Evolutionary conservation across 1,140 invertebrate species (phyloP), one percentile per base, ranked within the genome.

Genomic region (Brachionus koreanus): DNA sequence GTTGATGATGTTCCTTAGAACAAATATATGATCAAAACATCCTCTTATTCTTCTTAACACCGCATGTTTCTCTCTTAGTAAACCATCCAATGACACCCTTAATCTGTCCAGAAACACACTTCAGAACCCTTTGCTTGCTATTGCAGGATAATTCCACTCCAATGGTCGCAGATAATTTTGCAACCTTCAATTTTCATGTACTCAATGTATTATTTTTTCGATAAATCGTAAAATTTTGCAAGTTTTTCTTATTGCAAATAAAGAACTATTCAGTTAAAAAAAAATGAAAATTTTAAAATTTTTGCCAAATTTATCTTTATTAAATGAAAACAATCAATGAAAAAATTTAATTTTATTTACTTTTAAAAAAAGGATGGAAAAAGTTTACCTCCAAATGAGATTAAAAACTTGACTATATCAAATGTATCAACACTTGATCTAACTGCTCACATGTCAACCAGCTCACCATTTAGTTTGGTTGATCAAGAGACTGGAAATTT

Each of bases 351-450:
- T 67, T 37, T 37, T 13, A 33, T 0, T 23, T 63, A 10, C 23
- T 33, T 33, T 33, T 3, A 42, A 6, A 7, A 10, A 74, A 23
- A 74, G 69, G 39, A 74, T 74, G 69, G 69, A 13, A 43, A 9
- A 12, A 74, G 69, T 23, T 12, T 74, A 5, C 69, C 69, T 13
- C 6, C 16, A 74, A 37, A 86, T 13, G 85, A 86, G 84, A 84
- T 84, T 12, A 84, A 86, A 79, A 84, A 86, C 13, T 83, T 89
- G 33, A 85, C 84, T 9, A 83, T 89, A 83, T 88, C 84, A 83
- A 89, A 89, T 85, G 85, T 88, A 10, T 87, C 87, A 57, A 86
- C 85, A n/a, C 83, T 89, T 46, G 86, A 88, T 9, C 84, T 89
- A 67, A 88, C 87, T 37, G 85, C 85, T 33, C 84, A 83, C 1